phyloP scores from a whole-genome alignment of 2,797 vertebrate genomes.

The Sebastes kiyomatsui region DNA sequence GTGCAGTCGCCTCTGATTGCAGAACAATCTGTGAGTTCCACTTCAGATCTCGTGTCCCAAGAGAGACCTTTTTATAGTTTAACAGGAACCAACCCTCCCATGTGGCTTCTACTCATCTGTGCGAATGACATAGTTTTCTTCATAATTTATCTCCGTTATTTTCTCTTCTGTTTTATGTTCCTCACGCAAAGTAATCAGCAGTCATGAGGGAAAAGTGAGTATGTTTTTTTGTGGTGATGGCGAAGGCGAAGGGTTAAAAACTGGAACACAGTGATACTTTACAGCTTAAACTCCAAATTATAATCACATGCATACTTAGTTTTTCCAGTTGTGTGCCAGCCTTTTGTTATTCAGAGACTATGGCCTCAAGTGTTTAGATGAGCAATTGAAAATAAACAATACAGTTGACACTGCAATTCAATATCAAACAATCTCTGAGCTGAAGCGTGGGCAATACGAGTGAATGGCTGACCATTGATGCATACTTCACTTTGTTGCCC shows the following conservation, averaged over 20 bases:
- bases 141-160: constrained; percentile 69
- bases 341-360: constrained; percentile 41
- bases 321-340: constrained; percentile 34
- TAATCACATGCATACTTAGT: constrained; percentile 7
- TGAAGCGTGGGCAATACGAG: constrained; percentile 28
- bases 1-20: constrained; percentile 68
- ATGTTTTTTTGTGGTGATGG: constrained; percentile 5
- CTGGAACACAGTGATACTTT: constrained; percentile 38
- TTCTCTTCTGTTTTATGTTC: constrained; percentile 60
- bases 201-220: constrained; percentile 14
- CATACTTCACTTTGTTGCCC: constrained; percentile 69
- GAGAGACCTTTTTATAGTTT: constrained; percentile 78
- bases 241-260: constrained; percentile 57
- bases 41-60: constrained; percentile 76
- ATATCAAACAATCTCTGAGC: constrained; percentile 56
- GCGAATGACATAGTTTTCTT: constrained; percentile 77
- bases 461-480: constrained; percentile 71
- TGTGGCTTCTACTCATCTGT: constrained; percentile 73
- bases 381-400: constrained; percentile 64
- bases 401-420: constrained; percentile 53
- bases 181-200: constrained; percentile 54
- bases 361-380: constrained; percentile 51
- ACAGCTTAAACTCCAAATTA: constrained; percentile 20
- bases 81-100: constrained; percentile 79
- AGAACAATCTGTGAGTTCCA: constrained; percentile 77